Base-by-base conservation (phyloP, 2,888 invertebrate genomes). In the Exocentrus adspersus region DNA sequence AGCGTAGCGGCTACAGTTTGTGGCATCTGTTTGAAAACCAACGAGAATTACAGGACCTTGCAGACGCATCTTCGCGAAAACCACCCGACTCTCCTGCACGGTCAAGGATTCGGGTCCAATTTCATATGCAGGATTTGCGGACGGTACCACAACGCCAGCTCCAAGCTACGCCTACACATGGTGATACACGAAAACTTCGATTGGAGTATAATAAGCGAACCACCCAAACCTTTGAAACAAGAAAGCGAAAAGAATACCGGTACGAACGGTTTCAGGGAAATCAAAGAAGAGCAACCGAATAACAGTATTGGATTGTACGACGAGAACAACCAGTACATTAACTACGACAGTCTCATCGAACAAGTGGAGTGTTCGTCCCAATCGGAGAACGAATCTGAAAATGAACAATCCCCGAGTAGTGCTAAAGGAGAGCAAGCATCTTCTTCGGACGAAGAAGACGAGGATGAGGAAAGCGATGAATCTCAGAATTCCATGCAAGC, bases 1-100 rank as follows among this genome's bases (percentile, higher is more conserved):
- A 77, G 82, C 7, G 86, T 85, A 32, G 87, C 87, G 0, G 87
- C 87, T 0, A 86, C 86, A 0, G 86, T 87, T 1, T 87, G 87
- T 64, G 87, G 87, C 0, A 87, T 87, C 37, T 87, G 87, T 66
- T 74, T 87, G 32, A 85, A 87, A 72, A 83, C 86, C 0, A 87
- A 87, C 72, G 77, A 80, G 2, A 83, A 80, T 37, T 87, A 87
- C 68, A 79, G 81, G 14, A 78, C 82, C 42, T 76, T 88, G 5
- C 83, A 85, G 46, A 42, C 24, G 14, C 77, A 77, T 57, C 54
- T 77, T 12, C 81, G 81, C 28, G 80, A 81, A 37, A 82, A 80
- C 0, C 87, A 87, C 72, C 85, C 83, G 19, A 82, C 82, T 6
- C 80, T 85, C 41, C 76, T 85, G 43, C 84, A 84, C 21, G 85